Evolutionary conservation across 2,888 invertebrate species (phyloP), one percentile per base, ranked within the genome.

Genomic region (Heliconius cydno): DNA sequence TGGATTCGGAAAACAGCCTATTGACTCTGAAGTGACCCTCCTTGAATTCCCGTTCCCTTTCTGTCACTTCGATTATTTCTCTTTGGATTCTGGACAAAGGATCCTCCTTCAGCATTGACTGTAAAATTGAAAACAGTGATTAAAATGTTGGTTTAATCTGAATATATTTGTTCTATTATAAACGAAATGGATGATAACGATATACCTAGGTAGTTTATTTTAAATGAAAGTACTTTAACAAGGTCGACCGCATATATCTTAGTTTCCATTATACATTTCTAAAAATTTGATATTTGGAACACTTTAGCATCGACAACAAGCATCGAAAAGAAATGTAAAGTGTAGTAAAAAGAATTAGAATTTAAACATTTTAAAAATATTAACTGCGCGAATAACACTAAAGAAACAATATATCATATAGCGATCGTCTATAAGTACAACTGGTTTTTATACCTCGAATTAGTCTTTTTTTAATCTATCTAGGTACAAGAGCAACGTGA

Each of bases 11-110:
- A 82, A 94, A 83, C 60, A 95, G 91, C 75, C 95, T 88, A 84
- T 91, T 94, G 75, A 94, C 92, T 78, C 94, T 90, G 84, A 95
- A 94, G 86, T 94, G 95, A 30, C 96, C 96, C 86, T 96, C 96
- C 85, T 96, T 95, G 85, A 98, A 96, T 88, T 98, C 98, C 87
- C 97, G 96, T 92, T 98, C 98, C 84, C 98, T 96, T 87, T 97
- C 97, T 77, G 97, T 97, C 81, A 98, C 98, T 93, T 98, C 97
- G 87, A 97, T 97, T 86, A 98, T 98, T 96, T 98, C 98, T 88
- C 97, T 96, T 93, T 98, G 98, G 90, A 98, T 98, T 90, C 98
- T 96, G 87, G 96, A 96, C 87, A 97, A 95, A 83, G 97, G 97
- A 92, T 97, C 96, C 89, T 97, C 96, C 91, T 96, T 96, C 90